Percentiles rank a stretch among this genome's conserved stretches.
phyloP scores from a whole-genome alignment of 2,113 vertebrate species.

The Macrotis lagotis region DNA sequence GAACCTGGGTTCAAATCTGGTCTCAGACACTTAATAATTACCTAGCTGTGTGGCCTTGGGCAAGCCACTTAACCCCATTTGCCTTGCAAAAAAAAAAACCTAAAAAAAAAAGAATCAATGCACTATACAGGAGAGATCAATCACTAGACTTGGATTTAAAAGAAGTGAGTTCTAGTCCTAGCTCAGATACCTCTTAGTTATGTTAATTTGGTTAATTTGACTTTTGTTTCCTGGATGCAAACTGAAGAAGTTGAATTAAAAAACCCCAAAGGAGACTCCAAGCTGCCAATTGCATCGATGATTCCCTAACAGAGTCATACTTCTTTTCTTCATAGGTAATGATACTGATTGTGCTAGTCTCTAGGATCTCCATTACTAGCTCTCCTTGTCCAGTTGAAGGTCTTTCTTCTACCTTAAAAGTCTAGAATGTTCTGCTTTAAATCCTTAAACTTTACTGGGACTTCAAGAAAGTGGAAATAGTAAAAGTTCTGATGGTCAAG shows the following conservation, averaged over 20 bases:
- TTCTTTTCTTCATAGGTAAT: not conserved
- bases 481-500: not conserved
- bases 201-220: not conserved
- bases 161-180: not conserved
- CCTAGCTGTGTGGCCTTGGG: too few species aligned
- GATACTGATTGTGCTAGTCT: not conserved
- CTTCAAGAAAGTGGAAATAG: not conserved
- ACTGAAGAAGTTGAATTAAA: not conserved
- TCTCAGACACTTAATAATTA: too few species aligned
- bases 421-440: not conserved
- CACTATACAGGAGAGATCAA: not conserved
- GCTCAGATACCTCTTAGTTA: not conserved
- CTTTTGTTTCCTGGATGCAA: not conserved
- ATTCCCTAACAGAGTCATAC: not conserved
- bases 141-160: not conserved
- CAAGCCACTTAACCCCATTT: too few species aligned
- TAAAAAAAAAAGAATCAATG: too few species aligned
- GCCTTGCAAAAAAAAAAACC: too few species aligned
- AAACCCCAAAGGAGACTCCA: not conserved
- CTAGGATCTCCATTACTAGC: not conserved
- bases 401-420: not conserved
- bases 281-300: not conserved
- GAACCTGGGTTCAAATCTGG: too few species aligned
- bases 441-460: not conserved
- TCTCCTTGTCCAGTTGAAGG: not conserved